phyloP scores from a whole-genome alignment of 2,113 vertebrate genomes.

The Oreochromis aureus region DNA sequence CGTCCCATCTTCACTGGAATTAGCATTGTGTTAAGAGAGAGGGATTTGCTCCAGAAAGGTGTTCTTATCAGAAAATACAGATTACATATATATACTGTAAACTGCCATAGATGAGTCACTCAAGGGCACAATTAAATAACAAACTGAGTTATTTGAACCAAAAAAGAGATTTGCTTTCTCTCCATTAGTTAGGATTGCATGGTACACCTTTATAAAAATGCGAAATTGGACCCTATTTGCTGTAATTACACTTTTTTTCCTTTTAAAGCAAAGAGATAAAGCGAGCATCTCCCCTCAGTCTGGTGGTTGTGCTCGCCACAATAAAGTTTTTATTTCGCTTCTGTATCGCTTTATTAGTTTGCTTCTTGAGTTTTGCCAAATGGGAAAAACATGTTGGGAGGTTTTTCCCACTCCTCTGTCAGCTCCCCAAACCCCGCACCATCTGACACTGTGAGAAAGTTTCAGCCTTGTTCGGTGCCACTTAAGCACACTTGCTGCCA shows the following conservation, averaged over 20 bases:
- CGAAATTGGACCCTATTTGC: not conserved
- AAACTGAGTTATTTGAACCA: not conserved
- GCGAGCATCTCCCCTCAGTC: not conserved
- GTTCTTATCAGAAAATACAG: not conserved
- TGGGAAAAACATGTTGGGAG: not conserved
- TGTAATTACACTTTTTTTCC: not conserved
- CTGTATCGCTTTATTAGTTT: not conserved
- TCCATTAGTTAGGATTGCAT: not conserved
- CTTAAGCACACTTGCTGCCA: not conserved
- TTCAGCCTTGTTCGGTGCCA: not conserved
- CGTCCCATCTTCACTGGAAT: too few species aligned
- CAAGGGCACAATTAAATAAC: accelerated
- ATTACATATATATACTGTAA: not conserved
- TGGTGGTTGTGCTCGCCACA: not conserved
- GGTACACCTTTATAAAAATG: not conserved
- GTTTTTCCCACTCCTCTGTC: not conserved
- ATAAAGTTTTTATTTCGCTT: not conserved
- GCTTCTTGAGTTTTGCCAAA: not conserved
- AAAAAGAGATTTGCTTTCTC: not conserved
- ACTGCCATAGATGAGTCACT: not conserved
- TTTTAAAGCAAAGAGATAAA: not conserved
- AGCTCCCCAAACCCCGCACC: not conserved
- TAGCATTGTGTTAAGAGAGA: not conserved
- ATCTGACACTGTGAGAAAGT: not conserved
- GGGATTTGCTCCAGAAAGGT: not conserved